A percentile compares a stretch with the other conserved stretches of the same genome.
phyloP scores from a whole-genome alignment of 2,797 vertebrate species.

The Myotis pilosus region DNA sequence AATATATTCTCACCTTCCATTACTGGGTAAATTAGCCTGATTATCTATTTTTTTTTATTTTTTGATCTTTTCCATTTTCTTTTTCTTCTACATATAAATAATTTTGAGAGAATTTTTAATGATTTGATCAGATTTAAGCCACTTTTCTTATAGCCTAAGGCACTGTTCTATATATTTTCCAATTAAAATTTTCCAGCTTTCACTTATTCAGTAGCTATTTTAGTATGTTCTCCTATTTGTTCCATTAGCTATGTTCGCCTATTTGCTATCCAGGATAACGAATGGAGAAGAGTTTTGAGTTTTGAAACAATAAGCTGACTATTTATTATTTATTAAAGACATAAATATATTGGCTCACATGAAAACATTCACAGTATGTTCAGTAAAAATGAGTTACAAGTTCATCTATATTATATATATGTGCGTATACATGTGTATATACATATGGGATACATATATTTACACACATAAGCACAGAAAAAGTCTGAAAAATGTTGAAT shows the following conservation, averaged over 20 bases:
- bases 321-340: neutral
- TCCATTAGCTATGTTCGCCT: constrained; percentile 41
- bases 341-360: neutral
- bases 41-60: constrained; percentile 31
- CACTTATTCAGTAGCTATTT: constrained; percentile 63
- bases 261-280: constrained; percentile 15
- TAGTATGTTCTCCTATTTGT: constrained; percentile 48
- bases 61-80: constrained; percentile 46
- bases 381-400: neutral
- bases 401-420: neutral
- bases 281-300: constrained; percentile 9
- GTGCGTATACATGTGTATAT: too few species aligned
- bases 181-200: constrained; percentile 63
- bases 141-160: constrained; percentile 60
- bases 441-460: neutral
- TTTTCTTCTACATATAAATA: constrained; percentile 63
- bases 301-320: neutral
- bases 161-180: constrained; percentile 73
- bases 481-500: neutral
- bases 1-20: neutral
- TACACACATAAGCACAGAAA: neutral
- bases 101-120: constrained; percentile 69
- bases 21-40: neutral
- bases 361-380: neutral
- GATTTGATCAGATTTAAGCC: constrained; percentile 63